phyloP scores from a whole-genome alignment of 2,113 vertebrate species.

The Macroglossus sobrinus region DNA sequence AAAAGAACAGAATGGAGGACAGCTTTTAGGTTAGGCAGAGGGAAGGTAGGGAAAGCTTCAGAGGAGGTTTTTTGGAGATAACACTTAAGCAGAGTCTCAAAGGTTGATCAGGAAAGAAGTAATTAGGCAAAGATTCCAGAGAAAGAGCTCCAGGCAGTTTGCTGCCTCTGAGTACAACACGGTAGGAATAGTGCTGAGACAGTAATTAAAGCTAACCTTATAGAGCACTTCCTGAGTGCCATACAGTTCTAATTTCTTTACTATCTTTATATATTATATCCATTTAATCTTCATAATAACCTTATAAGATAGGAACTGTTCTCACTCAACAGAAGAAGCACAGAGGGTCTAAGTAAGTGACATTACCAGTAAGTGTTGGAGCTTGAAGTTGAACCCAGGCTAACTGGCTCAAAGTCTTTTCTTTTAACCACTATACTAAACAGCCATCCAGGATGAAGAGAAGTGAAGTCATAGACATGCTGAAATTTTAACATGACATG shows the following conservation, averaged over 20 bases:
- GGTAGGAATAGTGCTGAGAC: background rate
- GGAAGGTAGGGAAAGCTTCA: background rate
- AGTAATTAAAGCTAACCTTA: background rate
- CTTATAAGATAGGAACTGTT: background rate
- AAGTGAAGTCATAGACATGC: background rate
- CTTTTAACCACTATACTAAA: background rate
- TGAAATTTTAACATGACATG: background rate
- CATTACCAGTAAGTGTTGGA: background rate
- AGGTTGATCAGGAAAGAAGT: background rate
- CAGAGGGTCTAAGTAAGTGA: background rate
- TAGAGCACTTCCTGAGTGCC: background rate
- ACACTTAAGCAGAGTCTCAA: background rate
- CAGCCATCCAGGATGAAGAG: background rate
- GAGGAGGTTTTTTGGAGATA: background rate
- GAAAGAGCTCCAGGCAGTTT: background rate
- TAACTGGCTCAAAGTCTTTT: background rate
- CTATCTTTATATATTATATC: background rate
- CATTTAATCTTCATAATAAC: background rate
- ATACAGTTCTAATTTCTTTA: background rate
- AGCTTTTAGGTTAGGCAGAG: background rate
- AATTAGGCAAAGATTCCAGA: background rate
- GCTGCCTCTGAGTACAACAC: background rate
- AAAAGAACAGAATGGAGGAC: background rate
- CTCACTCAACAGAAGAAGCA: background rate
- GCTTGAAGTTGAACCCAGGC: background rate